phyloP scores from a whole-genome alignment of 1,140 invertebrate genomes.

The Ceratina australensis region DNA sequence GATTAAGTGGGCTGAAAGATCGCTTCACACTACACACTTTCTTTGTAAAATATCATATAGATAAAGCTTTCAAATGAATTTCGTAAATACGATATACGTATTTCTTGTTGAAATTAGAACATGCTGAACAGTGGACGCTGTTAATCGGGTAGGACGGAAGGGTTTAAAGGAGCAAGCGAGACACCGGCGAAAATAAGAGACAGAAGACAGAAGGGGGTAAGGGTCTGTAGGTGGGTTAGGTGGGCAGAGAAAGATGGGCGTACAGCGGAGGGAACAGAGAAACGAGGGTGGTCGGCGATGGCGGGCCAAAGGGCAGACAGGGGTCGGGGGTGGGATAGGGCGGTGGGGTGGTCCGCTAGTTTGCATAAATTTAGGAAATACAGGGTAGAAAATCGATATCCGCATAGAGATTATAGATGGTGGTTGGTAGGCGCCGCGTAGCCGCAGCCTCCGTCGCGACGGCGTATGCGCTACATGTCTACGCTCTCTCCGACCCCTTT shows the following conservation, averaged over 20 bases:
- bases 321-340: constrained; percentile 24
- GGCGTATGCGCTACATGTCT: constrained; percentile 77
- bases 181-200: background rate
- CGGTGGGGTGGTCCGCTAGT: constrained; percentile 68
- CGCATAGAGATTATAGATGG: constrained; percentile 81
- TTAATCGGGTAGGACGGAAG: background rate
- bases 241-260: background rate
- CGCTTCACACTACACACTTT: no score
- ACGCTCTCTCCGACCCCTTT: constrained; percentile 58
- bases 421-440: constrained; percentile 80
- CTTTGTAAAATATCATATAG: no score
- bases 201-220: constrained; percentile 24
- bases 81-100: no score
- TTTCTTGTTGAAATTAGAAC: no score
- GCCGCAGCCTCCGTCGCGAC: constrained; percentile 80
- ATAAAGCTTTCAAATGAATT: no score
- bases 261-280: background rate
- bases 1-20: no score
- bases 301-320: constrained; percentile 26
- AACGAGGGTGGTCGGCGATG: constrained; percentile 15
- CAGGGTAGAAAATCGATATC: constrained; percentile 79
- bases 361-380: constrained; percentile 81
- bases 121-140: no score
- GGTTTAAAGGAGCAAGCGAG: constrained; percentile 27
- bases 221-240: constrained; percentile 28